Conservation (phyloP, 2,888 invertebrate species). For the Eubasilissa splendida region DNA sequence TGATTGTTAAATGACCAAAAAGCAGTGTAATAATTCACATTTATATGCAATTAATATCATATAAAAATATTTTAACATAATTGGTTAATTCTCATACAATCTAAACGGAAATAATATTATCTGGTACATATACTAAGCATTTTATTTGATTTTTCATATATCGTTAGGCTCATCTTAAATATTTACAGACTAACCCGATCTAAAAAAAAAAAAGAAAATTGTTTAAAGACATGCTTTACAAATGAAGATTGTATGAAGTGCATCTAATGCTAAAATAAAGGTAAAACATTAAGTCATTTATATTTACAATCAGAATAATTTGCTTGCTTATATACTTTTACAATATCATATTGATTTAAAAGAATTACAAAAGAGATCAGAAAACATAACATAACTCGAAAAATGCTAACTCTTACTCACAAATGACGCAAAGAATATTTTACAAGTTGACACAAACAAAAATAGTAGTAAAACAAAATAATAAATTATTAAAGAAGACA, state of each 20-base stretch:
- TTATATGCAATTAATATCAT: conserved; percentile 16
- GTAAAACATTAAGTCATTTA: not conserved
- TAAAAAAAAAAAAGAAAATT: not conserved
- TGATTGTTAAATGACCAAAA: conserved; percentile 13
- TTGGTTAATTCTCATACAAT: conserved; percentile 17
- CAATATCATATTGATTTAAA: too few species aligned
- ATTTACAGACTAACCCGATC: not conserved
- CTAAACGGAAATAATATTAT: conserved; percentile 4
- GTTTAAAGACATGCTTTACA: not conserved
- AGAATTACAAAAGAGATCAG: too few species aligned
- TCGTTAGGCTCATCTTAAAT: conserved; percentile 1
- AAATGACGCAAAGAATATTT: too few species aligned
- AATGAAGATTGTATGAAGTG: not conserved
- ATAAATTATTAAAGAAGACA: not conserved
- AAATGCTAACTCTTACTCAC: too few species aligned
- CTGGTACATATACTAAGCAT: conserved; percentile 5
- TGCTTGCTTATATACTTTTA: too few species aligned
- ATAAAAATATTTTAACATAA: conserved; percentile 29
- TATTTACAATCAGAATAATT: not conserved
- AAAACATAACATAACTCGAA: too few species aligned
- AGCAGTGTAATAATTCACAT: not conserved
- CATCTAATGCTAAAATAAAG: not conserved
- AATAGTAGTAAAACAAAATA: not conserved
- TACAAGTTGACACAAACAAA: too few species aligned
- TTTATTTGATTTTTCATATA: conserved; percentile 24